Base-by-base conservation (phyloP, 2,113 vertebrate species). In the Clarias macrocephalus region DNA sequence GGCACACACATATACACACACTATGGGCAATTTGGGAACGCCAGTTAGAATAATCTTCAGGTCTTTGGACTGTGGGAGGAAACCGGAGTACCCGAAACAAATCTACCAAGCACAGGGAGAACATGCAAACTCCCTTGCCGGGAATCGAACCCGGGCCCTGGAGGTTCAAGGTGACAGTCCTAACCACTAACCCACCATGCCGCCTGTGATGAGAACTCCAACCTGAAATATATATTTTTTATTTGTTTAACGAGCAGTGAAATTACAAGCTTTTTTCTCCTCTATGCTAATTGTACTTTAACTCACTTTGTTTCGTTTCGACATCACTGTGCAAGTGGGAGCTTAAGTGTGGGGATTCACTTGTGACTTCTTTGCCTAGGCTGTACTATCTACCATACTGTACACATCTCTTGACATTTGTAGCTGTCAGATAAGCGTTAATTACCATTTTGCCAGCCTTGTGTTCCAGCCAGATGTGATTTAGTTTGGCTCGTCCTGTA, bases 341-440 rank as follows among this genome's bases (percentile, higher is more conserved):
- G 73, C 28, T 54, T n/a, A 85, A 72, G 23, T 72, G 70, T 85
- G n/a, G 25, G 60, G n/a, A 88, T 54, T 52, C 33, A 80, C 48
- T 60, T 59, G 18, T 18, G n/a, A 21, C 37, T 79, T 37, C 62
- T 13, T 80, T 60, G 25, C 48, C 19, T 33, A 63, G 19, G 60
- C 60, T 80, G 30, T 16, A 68, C 37, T 65, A 59, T 75, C 57
- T 63, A 62, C 48, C 28, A 21, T n/a, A n/a, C n/a, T n/a, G n/a
- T 25, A 19, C 11, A 15, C 63, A 56, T 57, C 85, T 86, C 85
- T 75, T 66, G 80, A 66, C 72, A 66, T 87, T 66, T 82, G 11
- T 30, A 60, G 60, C 57, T 82, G 85, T 85, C 82, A 87, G 66
- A 83, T 76, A 75, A 73, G 82, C 73, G 86, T 87, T 89, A 85